These are phyloP conservation scores for Siniperca scherzeri DNA, from an alignment of 2,797 vertebrate species.

Conservation along the genomic window DNA sequence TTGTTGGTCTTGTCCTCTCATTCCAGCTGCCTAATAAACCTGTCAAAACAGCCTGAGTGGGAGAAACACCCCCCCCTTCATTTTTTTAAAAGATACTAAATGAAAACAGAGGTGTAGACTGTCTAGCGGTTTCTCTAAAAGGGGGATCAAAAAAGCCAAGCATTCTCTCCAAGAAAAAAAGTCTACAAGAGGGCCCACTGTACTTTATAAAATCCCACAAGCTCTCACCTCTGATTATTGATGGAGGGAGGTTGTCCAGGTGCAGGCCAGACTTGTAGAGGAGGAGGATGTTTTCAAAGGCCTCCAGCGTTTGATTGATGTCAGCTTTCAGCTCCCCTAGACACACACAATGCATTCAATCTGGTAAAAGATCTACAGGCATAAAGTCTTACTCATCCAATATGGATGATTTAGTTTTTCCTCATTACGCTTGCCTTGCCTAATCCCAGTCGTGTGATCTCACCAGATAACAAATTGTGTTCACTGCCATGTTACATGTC, in stretches of 20 bases:
- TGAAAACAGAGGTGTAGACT: conserved; percentile 62
- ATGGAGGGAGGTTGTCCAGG: conserved; percentile 85
- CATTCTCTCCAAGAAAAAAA: conserved; percentile 30
- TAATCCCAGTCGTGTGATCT: conserved; percentile 36
- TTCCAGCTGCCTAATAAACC: conserved; percentile 82
- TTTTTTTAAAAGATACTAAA: conserved; percentile 52
- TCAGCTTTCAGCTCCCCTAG: conserved; percentile 89
- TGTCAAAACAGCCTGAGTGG: conserved; percentile 72
- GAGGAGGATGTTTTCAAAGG: conserved; percentile 91
- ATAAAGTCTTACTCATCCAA: conserved; percentile 22
- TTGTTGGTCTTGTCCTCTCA: conserved; percentile 74
- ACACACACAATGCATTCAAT: conserved; percentile 63
- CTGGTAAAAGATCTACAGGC: conserved; percentile 35
- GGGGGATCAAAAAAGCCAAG: conserved; percentile 22
- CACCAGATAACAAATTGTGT: conserved; percentile 43
- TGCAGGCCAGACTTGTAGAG: conserved; percentile 92
- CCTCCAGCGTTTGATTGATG: conserved; percentile 89
- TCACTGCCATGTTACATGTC: conserved; percentile 51
- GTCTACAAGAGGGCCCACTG: conserved; percentile 49
- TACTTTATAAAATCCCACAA: conserved; percentile 50
- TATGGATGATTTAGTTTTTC: conserved; percentile 11
- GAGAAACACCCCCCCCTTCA: conserved; percentile 20
- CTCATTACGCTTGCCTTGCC: neutral
- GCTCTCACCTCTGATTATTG: conserved; percentile 86
- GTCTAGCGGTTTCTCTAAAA: conserved; percentile 32